Evolutionary conservation across 2,797 vertebrate genomes (phyloP), one percentile per base, ranked within the genome.

Genomic region (Alauda arvensis): DNA sequence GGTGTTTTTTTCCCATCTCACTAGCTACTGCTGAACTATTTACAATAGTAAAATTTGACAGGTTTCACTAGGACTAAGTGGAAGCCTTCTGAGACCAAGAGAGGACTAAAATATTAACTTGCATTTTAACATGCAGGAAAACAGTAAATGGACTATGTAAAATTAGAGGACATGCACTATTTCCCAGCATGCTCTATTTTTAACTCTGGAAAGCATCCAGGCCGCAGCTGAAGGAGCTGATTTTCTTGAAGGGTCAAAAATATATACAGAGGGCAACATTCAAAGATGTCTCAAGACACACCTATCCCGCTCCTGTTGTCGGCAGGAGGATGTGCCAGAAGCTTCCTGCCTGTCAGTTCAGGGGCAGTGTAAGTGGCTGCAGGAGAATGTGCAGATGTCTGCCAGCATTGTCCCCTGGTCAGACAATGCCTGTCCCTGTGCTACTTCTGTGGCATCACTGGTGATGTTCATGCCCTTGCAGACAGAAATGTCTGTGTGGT

Each of bases 101-200:
- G 51, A 61, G 46, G 28, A 57, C 28, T 75, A 34, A 28, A n/a
- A 85, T 46, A 60, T 56, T 84, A 84, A 34, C 34, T 79, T 70
- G 18, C 18, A 40, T 60, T 91, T 87, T 70, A 61, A 78, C 51
- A 63, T 63, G 39, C 31, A 78, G 40, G 70, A 43, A 60, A 78
- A 45, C 14, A 25, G 29, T 53, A 43, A 85, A 81, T 39, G 8
- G 12, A 28, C 68, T 49, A 1, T 17, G 11, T 65, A 34, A 72
- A 88, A 77, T 40, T 60, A 45, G 21, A 65, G 49, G 26, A 52
- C 49, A n/a, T 14, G 17, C 39, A 15, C 43, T 46, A 10, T 62
- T 83, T 93, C 66, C 46, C 71, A 51, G 37, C 26, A 20, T 42
- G 14, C 53, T 89, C 40, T 82, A 68, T 93, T 91, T 93, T 65